Evolutionary conservation across 2,797 vertebrate species (phyloP).

Genomic region (Lithobates pipiens): DNA sequence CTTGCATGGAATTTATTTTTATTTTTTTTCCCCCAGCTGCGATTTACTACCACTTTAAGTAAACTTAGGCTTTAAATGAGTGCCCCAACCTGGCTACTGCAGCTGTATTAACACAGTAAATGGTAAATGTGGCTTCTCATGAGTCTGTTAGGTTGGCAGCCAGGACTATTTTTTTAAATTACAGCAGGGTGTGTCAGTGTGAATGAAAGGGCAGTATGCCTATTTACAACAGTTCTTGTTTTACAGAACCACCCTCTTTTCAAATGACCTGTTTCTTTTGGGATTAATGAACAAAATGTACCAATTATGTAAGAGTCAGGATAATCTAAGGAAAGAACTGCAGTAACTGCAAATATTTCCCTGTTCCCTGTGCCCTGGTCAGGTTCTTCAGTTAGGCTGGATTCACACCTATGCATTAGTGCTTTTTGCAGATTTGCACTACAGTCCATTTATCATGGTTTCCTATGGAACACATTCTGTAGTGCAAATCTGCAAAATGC

Average conservation of each 20-base stretch:
- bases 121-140: neutral
- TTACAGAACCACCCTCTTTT: neutral
- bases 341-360: neutral
- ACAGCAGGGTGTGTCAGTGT: neutral
- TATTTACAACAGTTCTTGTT: neutral
- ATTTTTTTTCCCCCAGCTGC: no score
- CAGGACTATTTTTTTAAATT: neutral
- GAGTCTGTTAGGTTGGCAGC: neutral
- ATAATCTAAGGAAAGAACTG: neutral
- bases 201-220: neutral
- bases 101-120: neutral
- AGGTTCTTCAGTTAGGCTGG: neutral
- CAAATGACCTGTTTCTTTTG: neutral
- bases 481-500: no score
- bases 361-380: neutral
- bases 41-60: no score
- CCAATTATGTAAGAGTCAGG: neutral
- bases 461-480: no score
- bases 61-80: neutral
- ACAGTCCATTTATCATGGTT: no score
- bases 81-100: neutral
- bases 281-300: slow-evolving; percentile 1
- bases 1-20: no score
- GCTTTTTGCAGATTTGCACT: no score
- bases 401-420: no score